Percentiles rank a stretch among this genome's conserved stretches.
Evolutionary conservation across 2,888 invertebrate species (phyloP).

Genomic region (Meloe dianella): DNA sequence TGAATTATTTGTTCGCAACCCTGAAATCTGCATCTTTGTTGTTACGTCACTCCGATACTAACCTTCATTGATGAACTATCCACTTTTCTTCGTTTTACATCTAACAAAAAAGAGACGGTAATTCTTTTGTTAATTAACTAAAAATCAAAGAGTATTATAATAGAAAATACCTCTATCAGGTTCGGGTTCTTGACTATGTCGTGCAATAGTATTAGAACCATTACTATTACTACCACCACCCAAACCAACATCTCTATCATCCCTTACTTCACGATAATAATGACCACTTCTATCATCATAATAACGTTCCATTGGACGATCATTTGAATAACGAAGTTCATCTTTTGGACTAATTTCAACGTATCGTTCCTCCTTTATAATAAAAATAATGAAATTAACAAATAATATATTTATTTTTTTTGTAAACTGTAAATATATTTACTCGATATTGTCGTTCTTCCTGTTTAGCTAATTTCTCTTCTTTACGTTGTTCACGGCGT

Average conservation of each 20-base stretch:
- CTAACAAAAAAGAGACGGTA: constrained; percentile 56
- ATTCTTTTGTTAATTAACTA: neutral
- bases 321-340: constrained; percentile 59
- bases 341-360: constrained; percentile 57
- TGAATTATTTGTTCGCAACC: constrained; percentile 40
- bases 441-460: constrained; percentile 57
- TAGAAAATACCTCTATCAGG: constrained; percentile 65
- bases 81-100: constrained; percentile 84
- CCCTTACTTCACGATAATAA: constrained; percentile 55
- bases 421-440: constrained; percentile 30
- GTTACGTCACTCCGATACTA: constrained; percentile 71
- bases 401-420: no score
- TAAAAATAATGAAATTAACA: no score
- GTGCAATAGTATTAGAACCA: constrained; percentile 58
- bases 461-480: constrained; percentile 53
- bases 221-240: constrained; percentile 63
- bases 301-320: constrained; percentile 61
- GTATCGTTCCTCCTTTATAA: constrained; percentile 62
- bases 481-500: constrained; percentile 65
- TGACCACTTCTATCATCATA: constrained; percentile 56
- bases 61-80: constrained; percentile 82
- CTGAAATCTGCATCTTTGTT: constrained; percentile 57
- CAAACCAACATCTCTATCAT: constrained; percentile 65
- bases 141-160: constrained; percentile 10
- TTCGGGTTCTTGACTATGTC: constrained; percentile 66